phyloP scores from a whole-genome alignment of 2,888 invertebrate genomes.

The Geophilus truncorum region DNA sequence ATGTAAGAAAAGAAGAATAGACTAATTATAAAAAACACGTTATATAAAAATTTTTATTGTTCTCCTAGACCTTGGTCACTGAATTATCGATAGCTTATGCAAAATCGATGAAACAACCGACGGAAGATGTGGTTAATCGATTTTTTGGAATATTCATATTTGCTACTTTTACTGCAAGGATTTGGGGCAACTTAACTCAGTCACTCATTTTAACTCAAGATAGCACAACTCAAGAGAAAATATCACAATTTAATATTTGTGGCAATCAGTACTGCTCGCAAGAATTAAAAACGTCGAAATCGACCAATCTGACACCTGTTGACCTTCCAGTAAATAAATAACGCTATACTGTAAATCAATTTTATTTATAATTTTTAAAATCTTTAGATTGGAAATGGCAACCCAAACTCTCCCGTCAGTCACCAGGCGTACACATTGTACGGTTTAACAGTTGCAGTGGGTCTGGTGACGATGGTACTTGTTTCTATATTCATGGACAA shows the following conservation, averaged over 20 bases:
- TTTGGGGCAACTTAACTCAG: conserved; percentile 19
- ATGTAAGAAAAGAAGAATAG: too few relatives aligned
- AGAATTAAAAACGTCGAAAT: background rate
- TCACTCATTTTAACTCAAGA: conserved; percentile 7
- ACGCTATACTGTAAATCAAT: background rate
- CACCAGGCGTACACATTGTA: conserved; percentile 7
- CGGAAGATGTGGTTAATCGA: background rate
- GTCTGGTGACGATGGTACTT: conserved; percentile 28
- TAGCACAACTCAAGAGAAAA: background rate
- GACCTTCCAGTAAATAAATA: background rate
- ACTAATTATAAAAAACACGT: too few relatives aligned
- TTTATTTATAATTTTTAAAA: background rate
- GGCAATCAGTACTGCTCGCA: background rate
- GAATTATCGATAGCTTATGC: background rate
- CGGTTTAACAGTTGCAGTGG: background rate
- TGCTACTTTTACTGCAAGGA: conserved; percentile 4
- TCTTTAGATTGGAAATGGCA: background rate
- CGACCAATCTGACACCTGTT: background rate
- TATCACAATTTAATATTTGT: background rate
- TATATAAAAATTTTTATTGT: too few relatives aligned
- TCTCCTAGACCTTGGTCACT: background rate
- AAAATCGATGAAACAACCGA: background rate
- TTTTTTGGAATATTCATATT: conserved; percentile 30
- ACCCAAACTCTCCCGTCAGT: conserved; percentile 19
- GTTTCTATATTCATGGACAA: conserved; percentile 1